Base-by-base conservation (phyloP, 1,140 invertebrate species). In the Drosophila pruinosa region DNA sequence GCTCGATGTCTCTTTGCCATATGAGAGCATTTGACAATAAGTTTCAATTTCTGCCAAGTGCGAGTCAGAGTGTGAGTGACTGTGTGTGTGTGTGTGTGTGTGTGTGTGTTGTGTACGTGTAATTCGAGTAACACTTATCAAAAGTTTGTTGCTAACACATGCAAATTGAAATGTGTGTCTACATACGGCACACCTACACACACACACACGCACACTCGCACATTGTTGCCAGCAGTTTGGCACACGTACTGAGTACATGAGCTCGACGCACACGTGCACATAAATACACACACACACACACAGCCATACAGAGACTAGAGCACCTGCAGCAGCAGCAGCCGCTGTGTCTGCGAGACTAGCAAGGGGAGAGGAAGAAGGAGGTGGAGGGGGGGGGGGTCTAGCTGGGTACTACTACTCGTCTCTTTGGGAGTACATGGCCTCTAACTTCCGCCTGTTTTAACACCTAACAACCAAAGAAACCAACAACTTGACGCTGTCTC, bases 81-180 rank as follows among this genome's bases (percentile, higher is more conserved):
- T 53, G n/a, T 8, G 12, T 17, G 41, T 45, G 62, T 39, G 2
- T 26, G 12, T 52, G 12, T 21, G 43, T 41, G 5, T 50, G 43
- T 34, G 63, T 28, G 31, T 41, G 6, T 50, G 52, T 69, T 73
- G 17, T 65, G 26, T 61, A 43, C 41, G 70, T 75, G 82, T 86
- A 78, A 88, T 78, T 76, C 63, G 71, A 88, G 82, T 75, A 88
- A 86, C 82, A 86, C 82, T 88, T 88, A 88, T 88, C 78, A 88
- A 86, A 86, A 86, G 82, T 86, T 86, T 86, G 82, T 72, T 73
- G 82, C 82, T 75, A 86, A 72, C 82, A 86, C 81, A 86, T 88
- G 82, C 82, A 86, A 86, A 86, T 86, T 88, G 82, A 86, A 81
- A 85, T 85, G 81, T 80, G 77, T 65, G 72, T 80, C 85, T 85